Evolutionary conservation across 2,797 vertebrate genomes (phyloP).

Genomic region (Intellagama lesueurii): DNA sequence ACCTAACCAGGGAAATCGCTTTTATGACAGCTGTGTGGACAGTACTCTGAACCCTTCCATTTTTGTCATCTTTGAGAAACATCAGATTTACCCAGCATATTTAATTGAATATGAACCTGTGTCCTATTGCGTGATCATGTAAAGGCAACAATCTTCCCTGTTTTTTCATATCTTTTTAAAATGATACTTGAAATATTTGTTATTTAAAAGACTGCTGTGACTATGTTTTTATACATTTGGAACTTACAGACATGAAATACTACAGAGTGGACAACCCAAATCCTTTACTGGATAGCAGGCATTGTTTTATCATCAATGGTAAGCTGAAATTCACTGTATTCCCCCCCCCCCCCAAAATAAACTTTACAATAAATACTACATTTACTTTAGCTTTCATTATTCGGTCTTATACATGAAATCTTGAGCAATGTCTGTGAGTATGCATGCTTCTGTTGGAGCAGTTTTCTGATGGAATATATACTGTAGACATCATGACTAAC

Average conservation of each 20-base stretch:
- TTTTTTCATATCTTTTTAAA: background rate
- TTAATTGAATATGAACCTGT: constrained; percentile 77
- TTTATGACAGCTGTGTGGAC: constrained; percentile 83
- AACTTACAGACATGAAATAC: background rate
- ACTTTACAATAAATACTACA: background rate
- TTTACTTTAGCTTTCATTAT: background rate
- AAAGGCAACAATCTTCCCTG: background rate
- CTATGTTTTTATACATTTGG: background rate
- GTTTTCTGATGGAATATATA: no score
- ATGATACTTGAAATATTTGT: background rate
- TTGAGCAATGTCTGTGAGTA: background rate
- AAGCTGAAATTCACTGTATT: background rate
- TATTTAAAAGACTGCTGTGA: background rate
- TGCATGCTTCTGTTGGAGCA: background rate
- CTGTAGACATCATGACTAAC: no score
- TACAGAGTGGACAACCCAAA: background rate
- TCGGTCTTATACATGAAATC: background rate
- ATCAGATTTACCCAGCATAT: constrained; percentile 83
- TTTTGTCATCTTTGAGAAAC: constrained; percentile 86
- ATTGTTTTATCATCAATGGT: background rate
- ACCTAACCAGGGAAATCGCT: constrained; percentile 15
- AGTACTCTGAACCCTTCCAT: constrained; percentile 68
- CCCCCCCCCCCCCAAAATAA: background rate
- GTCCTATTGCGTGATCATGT: constrained; percentile 34
- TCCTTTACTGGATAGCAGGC: background rate